Evolutionary conservation across 2,888 invertebrate genomes (phyloP).

Genomic region (Odontocolon sp.): DNA sequence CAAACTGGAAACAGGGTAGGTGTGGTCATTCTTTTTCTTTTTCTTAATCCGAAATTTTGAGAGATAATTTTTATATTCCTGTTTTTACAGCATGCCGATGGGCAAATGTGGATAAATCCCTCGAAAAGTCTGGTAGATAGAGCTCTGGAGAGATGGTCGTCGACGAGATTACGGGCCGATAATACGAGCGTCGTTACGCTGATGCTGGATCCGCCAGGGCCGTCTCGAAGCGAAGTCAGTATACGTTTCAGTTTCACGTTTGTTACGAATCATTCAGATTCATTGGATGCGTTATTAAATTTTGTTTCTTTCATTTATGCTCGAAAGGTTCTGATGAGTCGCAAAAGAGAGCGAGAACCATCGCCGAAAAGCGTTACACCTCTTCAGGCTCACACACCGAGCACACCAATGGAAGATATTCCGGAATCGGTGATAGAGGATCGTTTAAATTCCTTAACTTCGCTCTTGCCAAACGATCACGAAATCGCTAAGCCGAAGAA

Average conservation of each 20-base stretch:
- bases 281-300: neutral
- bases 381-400: conserved; percentile 29
- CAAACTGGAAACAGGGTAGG: conserved; percentile 77
- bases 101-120: conserved; percentile 91
- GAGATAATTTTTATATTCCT: conserved; percentile 4
- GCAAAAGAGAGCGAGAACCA: conserved; percentile 69
- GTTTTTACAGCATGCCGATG: conserved; percentile 70
- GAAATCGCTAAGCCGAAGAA: conserved; percentile 31
- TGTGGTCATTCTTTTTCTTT: too few species aligned
- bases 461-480: conserved; percentile 1
- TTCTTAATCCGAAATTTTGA: too few species aligned
- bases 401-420: neutral
- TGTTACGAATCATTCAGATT: neutral
- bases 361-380: conserved; percentile 56
- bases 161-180: conserved; percentile 94
- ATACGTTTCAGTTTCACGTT: neutral
- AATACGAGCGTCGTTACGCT: conserved; percentile 97
- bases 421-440: conserved; percentile 21
- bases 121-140: conserved; percentile 93
- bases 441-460: neutral
- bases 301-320: neutral
- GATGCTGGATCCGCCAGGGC: conserved; percentile 95
- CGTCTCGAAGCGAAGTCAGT: conserved; percentile 86
- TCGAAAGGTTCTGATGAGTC: conserved; percentile 71
- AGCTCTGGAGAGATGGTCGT: conserved; percentile 92